Base-by-base conservation (phyloP, 2,888 invertebrate genomes). In the Ochlodes sylvanus region DNA sequence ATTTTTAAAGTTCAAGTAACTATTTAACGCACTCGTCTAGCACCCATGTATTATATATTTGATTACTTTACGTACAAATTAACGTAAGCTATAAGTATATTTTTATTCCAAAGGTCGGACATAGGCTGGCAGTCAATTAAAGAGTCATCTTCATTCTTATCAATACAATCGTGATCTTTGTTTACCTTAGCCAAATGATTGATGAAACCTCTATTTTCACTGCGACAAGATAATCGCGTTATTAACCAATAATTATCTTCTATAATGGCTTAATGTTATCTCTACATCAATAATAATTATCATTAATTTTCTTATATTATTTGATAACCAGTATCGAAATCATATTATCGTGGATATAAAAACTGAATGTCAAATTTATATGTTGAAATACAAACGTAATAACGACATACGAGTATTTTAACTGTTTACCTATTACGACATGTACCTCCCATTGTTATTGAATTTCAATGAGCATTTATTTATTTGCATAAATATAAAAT, bases 91-190 rank as follows among this genome's bases (percentile, higher is more conserved):
- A n/a, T n/a, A n/a, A 75, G 70, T 73, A 64, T 71, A 70, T 65
- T 58, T 54, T 66, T 66, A 60, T 60, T 44, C 5, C 44, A 60
- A 66, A 66, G 52, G 60, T 66, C 66, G 60, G 54, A 52, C 50
- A 58, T 60, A 60, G 66, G 66, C 54, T 60, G 60, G 60, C 60
- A 60, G 60, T 60, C 66, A 66, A 66, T 66, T 66, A 66, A 42
- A 66, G 66, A 32, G 32, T 34, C 66, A 66, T 66, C 66, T 66
- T 66, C 66, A 60, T 60, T 60, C 66, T 54, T 66, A 66, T 67
- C 66, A 61, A 55, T 19, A 61, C 66, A 67, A 73, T 74, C 74
- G 70, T 77, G 76, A 78, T 79, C 75, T 77, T 77, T 76, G 71
- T 71, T 70, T 65, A 57, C 68, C 71, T 68, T 72, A 69, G 70